Evolutionary conservation across 92 coral and sea anemone genomes (phyloP).

Genomic region (Palythoa grandiflora): DNA sequence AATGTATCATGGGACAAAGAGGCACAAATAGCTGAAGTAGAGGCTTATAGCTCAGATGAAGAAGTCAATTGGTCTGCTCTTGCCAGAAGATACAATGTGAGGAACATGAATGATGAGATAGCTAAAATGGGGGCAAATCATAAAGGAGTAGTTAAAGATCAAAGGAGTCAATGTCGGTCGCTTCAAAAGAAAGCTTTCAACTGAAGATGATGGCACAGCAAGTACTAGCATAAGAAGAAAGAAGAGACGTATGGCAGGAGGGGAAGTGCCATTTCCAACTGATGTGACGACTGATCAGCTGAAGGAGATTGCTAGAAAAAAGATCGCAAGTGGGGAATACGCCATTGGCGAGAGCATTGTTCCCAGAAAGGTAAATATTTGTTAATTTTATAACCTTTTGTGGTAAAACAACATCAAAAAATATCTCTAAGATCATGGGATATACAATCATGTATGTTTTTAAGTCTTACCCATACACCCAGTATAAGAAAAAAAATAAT

Average conservation of each 20-base stretch:
- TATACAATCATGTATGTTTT: not conserved
- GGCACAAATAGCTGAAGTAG: slow-evolving; percentile 8
- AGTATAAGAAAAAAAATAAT: not conserved
- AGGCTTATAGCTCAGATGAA: slow-evolving; percentile 25
- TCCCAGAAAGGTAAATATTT: slow-evolving; percentile 49
- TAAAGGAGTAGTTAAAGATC: not conserved
- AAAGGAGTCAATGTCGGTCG: slow-evolving; percentile 8
- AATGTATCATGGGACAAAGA: slow-evolving; percentile 17
- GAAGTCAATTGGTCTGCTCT: slow-evolving; percentile 4
- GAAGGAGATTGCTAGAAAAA: slow-evolving; percentile 29
- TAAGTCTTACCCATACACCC: not conserved
- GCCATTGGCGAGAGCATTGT: slow-evolving; percentile 52
- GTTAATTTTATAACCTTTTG: not conserved
- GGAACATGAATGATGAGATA: not conserved
- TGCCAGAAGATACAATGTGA: not conserved
- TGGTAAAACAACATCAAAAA: slow-evolving; percentile 7
- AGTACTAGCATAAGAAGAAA: slow-evolving; percentile 34
- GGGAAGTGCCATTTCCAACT: slow-evolving; percentile 18
- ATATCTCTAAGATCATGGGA: slow-evolving; percentile 17
- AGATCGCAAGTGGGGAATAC: slow-evolving; percentile 56
- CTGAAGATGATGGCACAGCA: slow-evolving; percentile 26
- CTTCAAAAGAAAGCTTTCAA: not conserved
- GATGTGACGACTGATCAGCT: slow-evolving; percentile 38
- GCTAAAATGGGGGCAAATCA: slow-evolving; percentile 4
- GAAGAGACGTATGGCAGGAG: slow-evolving; percentile 39